A percentile compares a stretch with the other conserved stretches of the same genome.
Conservation (phyloP, 2,113 vertebrate species). For the Acrocephalus arundinaceus region DNA sequence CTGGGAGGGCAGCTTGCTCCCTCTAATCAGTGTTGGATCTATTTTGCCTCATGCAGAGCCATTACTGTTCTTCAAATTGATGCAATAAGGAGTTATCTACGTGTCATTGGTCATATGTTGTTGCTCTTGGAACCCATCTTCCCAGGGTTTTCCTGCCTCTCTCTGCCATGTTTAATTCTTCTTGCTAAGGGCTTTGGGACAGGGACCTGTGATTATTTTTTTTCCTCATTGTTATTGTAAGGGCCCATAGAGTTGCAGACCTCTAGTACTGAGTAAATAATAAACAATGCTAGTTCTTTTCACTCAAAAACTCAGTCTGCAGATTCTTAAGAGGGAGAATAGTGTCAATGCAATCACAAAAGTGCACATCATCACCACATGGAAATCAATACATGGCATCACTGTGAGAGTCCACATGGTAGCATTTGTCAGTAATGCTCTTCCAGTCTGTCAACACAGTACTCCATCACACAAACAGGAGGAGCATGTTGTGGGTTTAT, state of each 20-base stretch:
- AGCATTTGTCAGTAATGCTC: conserved; percentile 60
- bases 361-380: conserved; percentile 57
- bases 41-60: not conserved
- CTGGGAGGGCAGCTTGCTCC: not conserved
- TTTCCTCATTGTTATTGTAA: not conserved
- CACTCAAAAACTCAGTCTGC: conserved; percentile 18
- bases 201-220: not conserved
- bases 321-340: conserved; percentile 19
- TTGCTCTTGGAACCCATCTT: not conserved
- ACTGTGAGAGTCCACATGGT: conserved; percentile 42
- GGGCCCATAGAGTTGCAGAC: not conserved
- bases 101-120: not conserved
- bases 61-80: not conserved
- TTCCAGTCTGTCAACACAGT: conserved; percentile 46
- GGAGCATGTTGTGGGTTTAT: conserved; percentile 42
- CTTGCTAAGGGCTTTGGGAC: not conserved
- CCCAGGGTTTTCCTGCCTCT: not conserved
- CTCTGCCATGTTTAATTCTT: not conserved
- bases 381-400: conserved; percentile 49
- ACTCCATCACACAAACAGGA: conserved; percentile 48
- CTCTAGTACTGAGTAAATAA: not conserved
- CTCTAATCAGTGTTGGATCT: not conserved
- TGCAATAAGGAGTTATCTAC: not conserved
- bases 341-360: conserved; percentile 41
- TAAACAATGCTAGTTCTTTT: conserved; percentile 17